Base-by-base conservation (phyloP, 2,113 vertebrate genomes). In the Thinocorus orbignyianus region DNA sequence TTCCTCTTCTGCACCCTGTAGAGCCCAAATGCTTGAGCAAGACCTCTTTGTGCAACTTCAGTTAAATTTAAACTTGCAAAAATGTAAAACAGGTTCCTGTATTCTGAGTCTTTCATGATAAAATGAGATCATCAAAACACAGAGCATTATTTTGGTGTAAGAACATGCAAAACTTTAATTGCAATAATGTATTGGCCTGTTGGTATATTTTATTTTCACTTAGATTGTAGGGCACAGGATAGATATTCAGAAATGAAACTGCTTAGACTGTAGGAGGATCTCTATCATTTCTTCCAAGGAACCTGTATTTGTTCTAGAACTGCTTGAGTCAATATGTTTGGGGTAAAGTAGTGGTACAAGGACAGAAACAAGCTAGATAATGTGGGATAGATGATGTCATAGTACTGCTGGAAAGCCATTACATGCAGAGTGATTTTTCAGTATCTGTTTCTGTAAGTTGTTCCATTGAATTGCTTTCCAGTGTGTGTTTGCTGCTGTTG, bases 401-500 rank as follows among this genome's bases (percentile, higher is more conserved):
- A 90, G 28, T 42, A n/a, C 51, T 13, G 10, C 72, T 97, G 86
- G 88, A 96, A 96, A 92, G 95, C 80, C 41, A n/a, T 96, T 94
- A 80, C 61, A 85, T 2, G 12, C 70, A 70, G 66, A 52, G n/a
- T 62, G 90, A 48, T 92, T 70, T 81, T 96, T 97, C 42, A 66
- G 71, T 78, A 55, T 73, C 55, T 83, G 49, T 92, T 97, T 95
- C 86, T 95, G 41, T 96, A 96, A 96, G 71, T 84, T 93, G 92
- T 95, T 97, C 39, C 71, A 82, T 90, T 94, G 82, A 88, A 80
- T 89, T 96, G 92, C 54, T 94, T 92, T 83, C 46, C 69, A 99
- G 99, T 98, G 98, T 89, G 90, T 99, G 90, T 98, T 99, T 92
- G 99, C 98, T 78, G 99, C 99, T 20, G 98, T 99, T 96, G 99